Base-by-base conservation (phyloP, 53 echinoderm and acorn worm genomes). In the Luidia sarsii region DNA sequence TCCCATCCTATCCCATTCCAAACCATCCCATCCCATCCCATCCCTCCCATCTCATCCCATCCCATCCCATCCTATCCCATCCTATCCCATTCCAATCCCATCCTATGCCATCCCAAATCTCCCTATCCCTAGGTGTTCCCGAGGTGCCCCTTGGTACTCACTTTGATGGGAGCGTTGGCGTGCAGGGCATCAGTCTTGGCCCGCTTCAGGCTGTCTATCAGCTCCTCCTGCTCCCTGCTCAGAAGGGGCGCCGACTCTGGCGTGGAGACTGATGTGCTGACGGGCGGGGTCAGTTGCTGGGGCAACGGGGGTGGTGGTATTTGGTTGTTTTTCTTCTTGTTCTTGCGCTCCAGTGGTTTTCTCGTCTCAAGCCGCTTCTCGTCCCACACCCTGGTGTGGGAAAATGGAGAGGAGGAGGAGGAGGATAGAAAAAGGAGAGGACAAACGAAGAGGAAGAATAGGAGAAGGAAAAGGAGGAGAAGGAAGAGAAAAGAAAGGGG, bases 281-380 rank as follows among this genome's bases (percentile, higher is more conserved):
- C 64, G 3, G 55, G 30, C 4, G 56, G 77, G 13, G 88, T 33
- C 23, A 65, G 59, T 38, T 56, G 88, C 45, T 55, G 77, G 7
- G 72, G 89, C 29, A 61, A 83, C 33, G 66, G 79, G 28, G 48
- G 83, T 16, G 39, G 68, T 19, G 75, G 82, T 77, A 75, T 48
- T 23, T 88, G 84, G 33, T 72, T 85, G 65, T 91, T 90, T 80
- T 97, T 97, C 87, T 93, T 97, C 85, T 92, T 97, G 59, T 93
- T 92, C 80, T 97, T 97, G 66, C 97, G 82, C 68, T 92, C 97
- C 64, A 97, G 67, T 3, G 97, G 97, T 81, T 97, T 97, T 50
- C 97, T 62, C 23, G 97, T 97, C 56, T 97, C 97, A 43, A 97
- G 83, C 54, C 97, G 75, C 61, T 97, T 97, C 69, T 97, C 97